Evolutionary conservation across 2,113 vertebrate genomes (phyloP), one percentile per base, ranked within the genome.

Genomic region (Phoenicopterus ruber): DNA sequence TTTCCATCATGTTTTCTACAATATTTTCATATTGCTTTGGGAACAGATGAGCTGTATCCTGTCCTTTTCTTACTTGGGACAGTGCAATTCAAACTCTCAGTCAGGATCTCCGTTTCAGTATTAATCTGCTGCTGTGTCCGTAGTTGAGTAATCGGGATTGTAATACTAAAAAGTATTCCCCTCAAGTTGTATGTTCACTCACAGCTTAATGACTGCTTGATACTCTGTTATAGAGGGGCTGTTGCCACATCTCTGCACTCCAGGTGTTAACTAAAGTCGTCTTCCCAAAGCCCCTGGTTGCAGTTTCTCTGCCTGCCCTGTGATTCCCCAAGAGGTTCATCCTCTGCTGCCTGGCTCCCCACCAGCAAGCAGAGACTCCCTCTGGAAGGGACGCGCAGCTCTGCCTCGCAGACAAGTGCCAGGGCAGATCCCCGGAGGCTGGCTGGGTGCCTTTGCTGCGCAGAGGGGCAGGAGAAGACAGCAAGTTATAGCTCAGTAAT

Each of bases 251-350:
- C n/a, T 62, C 32, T 67, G 67, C 26, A 3, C 59, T 84, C 10
- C 3, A 1, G 0, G 2, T 42, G 9, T 55, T 69, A 46, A 13
- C 34, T 44, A 0, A 54, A 44, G 24, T 25, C 49, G 58, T 82
- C 24, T 32, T 88, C 1, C 42, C 42, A 28, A 11, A 86, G 72
- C 15, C 44, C 6, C n/a, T 1, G 3, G 8, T 34, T 78, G 46
- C 38, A 11, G 14, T 36, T 78, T 42, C 78, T 70, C 22, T 77
- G 54, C 73, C 36, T 82, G 10, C n/a, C 10, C 20, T 3, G 2
- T 36, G 24, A 6, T 50, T 83, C 19, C 66, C 62, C 16, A 11
- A 0, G 88, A 29, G 73, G n/a, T 46, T 89, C 10, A 14, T 55
- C 26, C 36, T 65, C 36, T 1, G 1, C 42, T 86, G 42, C n/a